Conservation (phyloP, 2,113 vertebrate genomes). For the Columba janthina region DNA sequence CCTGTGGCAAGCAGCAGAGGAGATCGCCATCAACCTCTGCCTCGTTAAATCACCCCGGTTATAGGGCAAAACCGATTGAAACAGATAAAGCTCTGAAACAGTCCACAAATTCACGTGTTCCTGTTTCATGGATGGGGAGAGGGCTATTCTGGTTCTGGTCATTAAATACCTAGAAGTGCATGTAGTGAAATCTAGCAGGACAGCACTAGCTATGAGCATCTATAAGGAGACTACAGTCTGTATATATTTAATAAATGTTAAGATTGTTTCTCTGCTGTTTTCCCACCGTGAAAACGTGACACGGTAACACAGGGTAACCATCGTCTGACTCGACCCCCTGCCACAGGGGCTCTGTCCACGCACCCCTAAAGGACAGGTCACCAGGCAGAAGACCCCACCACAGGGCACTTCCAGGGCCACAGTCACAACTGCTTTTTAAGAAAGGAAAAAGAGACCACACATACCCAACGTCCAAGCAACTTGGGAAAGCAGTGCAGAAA, state of each 20-base stretch:
- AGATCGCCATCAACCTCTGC: neutral
- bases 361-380: too few relatives aligned
- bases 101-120: neutral
- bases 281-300: neutral
- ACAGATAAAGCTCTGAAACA: neutral
- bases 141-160: neutral
- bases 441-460: neutral
- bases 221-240: neutral
- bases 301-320: neutral
- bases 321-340: neutral
- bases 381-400: neutral
- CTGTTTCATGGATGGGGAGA: neutral
- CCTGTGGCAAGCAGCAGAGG: neutral
- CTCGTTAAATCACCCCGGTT: neutral
- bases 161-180: neutral
- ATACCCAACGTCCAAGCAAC: neutral
- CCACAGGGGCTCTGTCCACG: neutral
- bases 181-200: neutral
- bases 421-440: neutral
- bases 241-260: neutral
- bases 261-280: neutral
- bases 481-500: fast-evolving
- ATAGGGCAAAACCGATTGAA: neutral
- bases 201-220: neutral
- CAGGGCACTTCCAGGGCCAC: neutral